These are phyloP conservation scores for Pachyuromys duprasi DNA, from an alignment of 2,797 vertebrate genomes.

Conservation along the genomic window DNA sequence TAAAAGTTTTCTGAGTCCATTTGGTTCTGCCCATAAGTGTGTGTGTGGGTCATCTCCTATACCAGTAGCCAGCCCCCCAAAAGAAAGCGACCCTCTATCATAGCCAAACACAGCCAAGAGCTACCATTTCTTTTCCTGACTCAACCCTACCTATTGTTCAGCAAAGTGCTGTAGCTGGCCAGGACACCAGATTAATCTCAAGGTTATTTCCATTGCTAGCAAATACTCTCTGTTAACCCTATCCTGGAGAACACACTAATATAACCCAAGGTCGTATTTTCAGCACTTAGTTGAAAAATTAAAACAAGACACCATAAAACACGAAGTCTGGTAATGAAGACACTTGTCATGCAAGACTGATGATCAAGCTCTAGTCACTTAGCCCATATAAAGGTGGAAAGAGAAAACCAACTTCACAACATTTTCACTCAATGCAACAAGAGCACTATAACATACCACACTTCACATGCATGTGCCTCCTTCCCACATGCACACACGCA, in stretches of 20 bases:
- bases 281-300: conserved; percentile 25
- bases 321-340: not conserved
- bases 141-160: not conserved
- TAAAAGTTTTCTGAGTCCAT: not conserved
- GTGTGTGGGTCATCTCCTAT: not conserved
- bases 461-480: too few relatives aligned
- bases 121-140: conserved; percentile 9
- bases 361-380: not conserved
- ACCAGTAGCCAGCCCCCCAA: not conserved
- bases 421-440: not conserved
- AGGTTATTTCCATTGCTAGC: not conserved
- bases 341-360: not conserved
- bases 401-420: not conserved
- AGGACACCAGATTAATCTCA: not conserved
- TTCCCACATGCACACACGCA: not conserved
- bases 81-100: not conserved
- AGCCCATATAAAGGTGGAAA: not conserved
- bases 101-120: not conserved
- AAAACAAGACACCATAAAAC: conserved; percentile 13
- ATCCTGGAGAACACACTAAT: not conserved
- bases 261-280: not conserved
- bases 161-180: not conserved
- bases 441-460: not conserved
- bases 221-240: not conserved
- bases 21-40: not conserved